phyloP scores from a whole-genome alignment of 2,888 invertebrate genomes.

The Drosophila imparisetae region DNA sequence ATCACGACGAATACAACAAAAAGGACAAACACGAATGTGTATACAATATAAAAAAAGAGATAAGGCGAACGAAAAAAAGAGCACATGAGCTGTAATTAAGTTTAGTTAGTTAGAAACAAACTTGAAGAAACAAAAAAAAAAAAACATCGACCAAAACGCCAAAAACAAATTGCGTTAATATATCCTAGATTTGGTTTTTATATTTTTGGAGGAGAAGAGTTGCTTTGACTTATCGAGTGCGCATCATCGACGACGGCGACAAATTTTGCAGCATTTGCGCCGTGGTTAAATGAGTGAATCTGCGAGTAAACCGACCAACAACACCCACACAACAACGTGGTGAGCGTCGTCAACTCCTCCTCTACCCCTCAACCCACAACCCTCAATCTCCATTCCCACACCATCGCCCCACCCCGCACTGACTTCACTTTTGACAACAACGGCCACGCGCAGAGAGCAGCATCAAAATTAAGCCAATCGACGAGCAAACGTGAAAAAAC shows the following conservation, averaged over 20 bases:
- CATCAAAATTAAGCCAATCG: constrained; percentile 80
- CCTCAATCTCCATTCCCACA: background rate
- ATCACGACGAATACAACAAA: constrained; percentile 52
- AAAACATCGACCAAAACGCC: constrained; percentile 41
- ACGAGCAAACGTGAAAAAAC: constrained; percentile 65
- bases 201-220: background rate
- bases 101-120: constrained; percentile 75
- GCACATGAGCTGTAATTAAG: constrained; percentile 76
- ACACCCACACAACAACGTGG: constrained; percentile 20
- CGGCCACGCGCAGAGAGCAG: constrained; percentile 75
- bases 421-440: constrained; percentile 57
- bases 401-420: background rate
- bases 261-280: constrained; percentile 29
- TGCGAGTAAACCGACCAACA: constrained; percentile 27
- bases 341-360: constrained; percentile 16
- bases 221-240: constrained; percentile 12
- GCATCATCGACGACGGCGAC: constrained; percentile 7
- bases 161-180: constrained; percentile 33
- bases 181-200: background rate
- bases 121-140: constrained; percentile 28
- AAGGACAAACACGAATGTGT: constrained; percentile 60
- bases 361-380: background rate
- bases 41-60: constrained; percentile 58
- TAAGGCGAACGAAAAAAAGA: constrained; percentile 54
- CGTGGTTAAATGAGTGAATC: constrained; percentile 54